Conservation (phyloP, 2,113 vertebrate genomes). For the Lophotis ruficrista region DNA sequence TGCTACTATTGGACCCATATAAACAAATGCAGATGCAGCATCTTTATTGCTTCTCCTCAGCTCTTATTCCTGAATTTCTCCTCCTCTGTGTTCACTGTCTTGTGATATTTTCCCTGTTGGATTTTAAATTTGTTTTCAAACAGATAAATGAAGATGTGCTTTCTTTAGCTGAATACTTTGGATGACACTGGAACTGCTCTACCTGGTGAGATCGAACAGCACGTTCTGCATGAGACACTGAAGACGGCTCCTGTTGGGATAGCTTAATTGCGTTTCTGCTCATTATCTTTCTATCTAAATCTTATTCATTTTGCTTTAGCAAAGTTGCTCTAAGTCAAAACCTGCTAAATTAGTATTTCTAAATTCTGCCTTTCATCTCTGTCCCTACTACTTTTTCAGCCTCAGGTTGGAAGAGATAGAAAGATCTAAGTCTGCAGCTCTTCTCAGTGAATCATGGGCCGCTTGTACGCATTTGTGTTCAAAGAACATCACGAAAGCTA, state of each 20-base stretch:
- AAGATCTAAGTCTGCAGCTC: not conserved
- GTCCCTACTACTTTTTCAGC: not conserved
- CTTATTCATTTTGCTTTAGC: slow-evolving; percentile 42
- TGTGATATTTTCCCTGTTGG: slow-evolving; percentile 3
- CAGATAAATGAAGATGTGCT: slow-evolving; percentile 23
- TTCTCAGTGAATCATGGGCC: not conserved
- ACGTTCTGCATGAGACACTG: not conserved
- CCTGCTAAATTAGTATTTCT: slow-evolving; percentile 33
- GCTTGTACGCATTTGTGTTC: not conserved
- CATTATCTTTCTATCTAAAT: slow-evolving; percentile 56
- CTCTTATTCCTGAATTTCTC: not conserved
- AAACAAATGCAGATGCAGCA: not conserved
- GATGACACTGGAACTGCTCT: slow-evolving; percentile 19
- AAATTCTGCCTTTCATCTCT: slow-evolving; percentile 43
- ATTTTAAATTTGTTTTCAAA: slow-evolving; percentile 54
- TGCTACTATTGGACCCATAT: not conserved
- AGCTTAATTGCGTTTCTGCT: slow-evolving; percentile 60
- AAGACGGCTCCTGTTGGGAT: slow-evolving; percentile 44
- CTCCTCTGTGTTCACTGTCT: not conserved
- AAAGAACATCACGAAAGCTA: not conserved
- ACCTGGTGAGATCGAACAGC: slow-evolving; percentile 41
- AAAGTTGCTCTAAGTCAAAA: slow-evolving; percentile 23
- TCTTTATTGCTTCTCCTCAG: not conserved
- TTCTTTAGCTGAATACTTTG: slow-evolving; percentile 24
- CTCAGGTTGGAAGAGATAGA: not conserved